Conservation (phyloP, 2,113 vertebrate genomes). For the Carettochelys insculpta region DNA sequence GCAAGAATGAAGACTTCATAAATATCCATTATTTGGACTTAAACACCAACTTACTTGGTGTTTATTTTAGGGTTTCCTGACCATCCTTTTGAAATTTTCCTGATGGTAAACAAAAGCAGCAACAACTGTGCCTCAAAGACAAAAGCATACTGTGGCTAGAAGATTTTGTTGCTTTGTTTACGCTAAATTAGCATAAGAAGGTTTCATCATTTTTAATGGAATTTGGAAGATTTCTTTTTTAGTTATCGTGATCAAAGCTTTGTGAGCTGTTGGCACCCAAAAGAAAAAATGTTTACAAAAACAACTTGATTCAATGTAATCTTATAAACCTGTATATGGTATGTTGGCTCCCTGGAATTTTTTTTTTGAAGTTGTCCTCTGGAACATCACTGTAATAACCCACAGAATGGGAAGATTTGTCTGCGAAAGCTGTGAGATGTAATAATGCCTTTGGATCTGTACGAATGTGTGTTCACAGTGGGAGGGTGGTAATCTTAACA, state of each 20-base stretch:
- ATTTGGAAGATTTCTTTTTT: background rate
- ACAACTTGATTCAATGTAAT: background rate
- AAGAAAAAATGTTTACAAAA: background rate
- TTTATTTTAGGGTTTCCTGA: background rate
- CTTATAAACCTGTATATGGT: background rate
- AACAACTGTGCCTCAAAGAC: background rate
- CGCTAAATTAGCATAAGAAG: background rate
- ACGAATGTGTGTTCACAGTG: background rate
- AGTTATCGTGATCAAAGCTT: background rate
- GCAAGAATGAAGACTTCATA: background rate
- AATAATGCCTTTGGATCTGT: background rate
- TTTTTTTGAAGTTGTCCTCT: background rate
- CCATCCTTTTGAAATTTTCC: background rate
- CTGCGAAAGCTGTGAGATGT: background rate
- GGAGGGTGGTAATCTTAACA: background rate
- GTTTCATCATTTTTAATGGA: background rate
- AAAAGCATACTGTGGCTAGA: background rate
- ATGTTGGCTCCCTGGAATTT: background rate
- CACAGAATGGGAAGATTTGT: background rate
- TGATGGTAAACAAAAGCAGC: background rate
- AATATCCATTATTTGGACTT: background rate
- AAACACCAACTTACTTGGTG: background rate
- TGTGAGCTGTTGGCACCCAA: background rate
- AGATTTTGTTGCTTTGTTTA: background rate
- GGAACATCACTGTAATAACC: conserved; percentile 2